phyloP scores from a whole-genome alignment of 2,888 invertebrate genomes.

The Boloria euphrosyne region DNA sequence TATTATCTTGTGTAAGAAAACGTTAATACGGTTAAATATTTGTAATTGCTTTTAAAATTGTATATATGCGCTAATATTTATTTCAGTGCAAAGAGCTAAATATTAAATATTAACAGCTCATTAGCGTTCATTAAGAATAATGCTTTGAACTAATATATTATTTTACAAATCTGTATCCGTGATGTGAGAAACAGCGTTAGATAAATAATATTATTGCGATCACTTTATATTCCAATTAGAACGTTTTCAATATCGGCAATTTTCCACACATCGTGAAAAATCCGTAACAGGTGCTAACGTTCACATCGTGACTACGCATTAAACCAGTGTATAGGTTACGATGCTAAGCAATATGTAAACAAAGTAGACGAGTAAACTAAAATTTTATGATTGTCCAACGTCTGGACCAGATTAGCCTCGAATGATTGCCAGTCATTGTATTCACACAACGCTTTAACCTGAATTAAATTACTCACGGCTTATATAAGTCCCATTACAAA shows the following conservation, averaged over 20 bases:
- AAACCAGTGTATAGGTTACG: conserved; percentile 24
- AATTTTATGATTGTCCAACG: conserved; percentile 34
- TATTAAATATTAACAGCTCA: conserved; percentile 8
- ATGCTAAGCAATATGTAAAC: conserved; percentile 32
- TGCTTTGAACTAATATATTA: neutral
- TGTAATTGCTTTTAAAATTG: neutral
- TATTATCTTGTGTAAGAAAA: neutral
- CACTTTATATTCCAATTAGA: conserved; percentile 13
- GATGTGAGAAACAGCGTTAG: neutral
- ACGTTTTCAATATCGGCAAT: conserved; percentile 2
- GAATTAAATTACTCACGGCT: conserved; percentile 21
- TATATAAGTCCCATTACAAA: conserved; percentile 11
- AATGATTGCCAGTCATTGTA: conserved; percentile 18
- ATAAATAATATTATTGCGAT: conserved; percentile 6
- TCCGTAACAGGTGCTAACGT: conserved; percentile 31
- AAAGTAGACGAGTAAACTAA: conserved; percentile 31
- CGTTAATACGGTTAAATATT: neutral
- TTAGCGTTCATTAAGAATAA: neutral
- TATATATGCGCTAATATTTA: neutral
- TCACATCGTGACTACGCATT: conserved; percentile 35
- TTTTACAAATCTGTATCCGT: neutral
- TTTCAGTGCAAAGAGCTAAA: neutral
- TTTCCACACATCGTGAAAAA: conserved; percentile 25
- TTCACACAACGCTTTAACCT: conserved; percentile 18
- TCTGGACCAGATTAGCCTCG: conserved; percentile 37